Evolutionary conservation across 2,888 invertebrate species (phyloP), one percentile per base, ranked within the genome.

Genomic region (Cordilura impudica): DNA sequence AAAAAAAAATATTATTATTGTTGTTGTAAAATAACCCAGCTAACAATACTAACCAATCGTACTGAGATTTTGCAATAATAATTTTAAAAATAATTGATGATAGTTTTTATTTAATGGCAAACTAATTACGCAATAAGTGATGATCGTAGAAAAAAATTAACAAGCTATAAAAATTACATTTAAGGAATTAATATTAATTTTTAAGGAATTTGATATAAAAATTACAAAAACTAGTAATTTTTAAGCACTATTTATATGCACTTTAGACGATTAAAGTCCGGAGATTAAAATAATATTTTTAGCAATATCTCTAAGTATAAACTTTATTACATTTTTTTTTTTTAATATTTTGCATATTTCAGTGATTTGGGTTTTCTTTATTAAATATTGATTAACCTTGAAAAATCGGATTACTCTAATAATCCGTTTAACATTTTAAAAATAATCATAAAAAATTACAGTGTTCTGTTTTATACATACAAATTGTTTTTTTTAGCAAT

Each of bases 381-480:
- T 35, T n/a, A 54, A 47, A 31, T 54, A 39, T 61, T 61, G 16
- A 76, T 47, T 76, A 54, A 70, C 75, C 75, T 76, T 78, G 73
- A 78, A 74, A 66, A 53, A 56, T 70, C 47, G 19, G 8, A 73
- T 69, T 65, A 69, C 47, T 74, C 43, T 39, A 66, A 70, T 79
- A 74, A 79, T 71, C 61, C 45, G 47, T 71, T 66, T 63, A 45
- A n/a, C n/a, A n/a, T 70, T 63, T 35, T 21, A 54, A 29, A 58
- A 45, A 51, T 3, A 35, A n/a, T 35, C 21, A 49, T 16, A 51
- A 61, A 31, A 39, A 58, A 16, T 51, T 56, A 23, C 35, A 58
- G 43, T 51, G 8, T 23, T 72, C 14, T 7, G 3, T 35, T 26
- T 47, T 23, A 12, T 12, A 7, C n/a, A n/a, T n/a, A n/a, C n/a